Percentiles rank a stretch among this genome's conserved stretches.
Conservation (phyloP, 2,797 vertebrate species). For the Odontamblyopus lacepedii region DNA sequence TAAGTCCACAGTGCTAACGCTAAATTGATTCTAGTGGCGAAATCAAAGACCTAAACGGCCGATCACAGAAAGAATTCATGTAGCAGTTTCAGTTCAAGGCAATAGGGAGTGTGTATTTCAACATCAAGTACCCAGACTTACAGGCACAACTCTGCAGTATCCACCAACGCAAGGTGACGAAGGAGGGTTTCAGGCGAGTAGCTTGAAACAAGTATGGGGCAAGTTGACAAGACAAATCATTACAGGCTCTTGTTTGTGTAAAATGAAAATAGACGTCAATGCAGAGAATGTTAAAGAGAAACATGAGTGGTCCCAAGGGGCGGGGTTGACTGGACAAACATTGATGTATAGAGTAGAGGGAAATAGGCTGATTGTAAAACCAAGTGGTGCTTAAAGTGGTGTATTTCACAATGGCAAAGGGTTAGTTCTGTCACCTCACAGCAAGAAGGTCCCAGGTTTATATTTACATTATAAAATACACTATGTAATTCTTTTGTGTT, state of each 20-base stretch:
- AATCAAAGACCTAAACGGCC: conserved; percentile 25
- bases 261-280: conserved; percentile 60
- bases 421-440: neutral
- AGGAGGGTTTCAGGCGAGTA: conserved; percentile 21
- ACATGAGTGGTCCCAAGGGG: conserved; percentile 48
- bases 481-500: too few relatives aligned
- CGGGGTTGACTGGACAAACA: conserved; percentile 22
- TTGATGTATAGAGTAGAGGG: neutral
- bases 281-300: conserved; percentile 37
- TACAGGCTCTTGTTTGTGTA: conserved; percentile 53
- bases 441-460: neutral
- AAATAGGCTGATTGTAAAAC: neutral
- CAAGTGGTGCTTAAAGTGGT: neutral
- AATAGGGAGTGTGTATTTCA: conserved; percentile 31
- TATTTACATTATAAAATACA: too few relatives aligned
- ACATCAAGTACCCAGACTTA: conserved; percentile 33
- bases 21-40: conserved; percentile 43
- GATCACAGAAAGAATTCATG: conserved; percentile 20
- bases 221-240: conserved; percentile 39
- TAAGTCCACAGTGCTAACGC: conserved; percentile 44
- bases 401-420: neutral
- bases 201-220: conserved; percentile 20
- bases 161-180: conserved; percentile 24
- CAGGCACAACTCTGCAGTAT: conserved; percentile 34
- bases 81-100: conserved; percentile 15